Evolutionary conservation across 2,888 invertebrate species (phyloP).

Genomic region (Stenodema calcarata): DNA sequence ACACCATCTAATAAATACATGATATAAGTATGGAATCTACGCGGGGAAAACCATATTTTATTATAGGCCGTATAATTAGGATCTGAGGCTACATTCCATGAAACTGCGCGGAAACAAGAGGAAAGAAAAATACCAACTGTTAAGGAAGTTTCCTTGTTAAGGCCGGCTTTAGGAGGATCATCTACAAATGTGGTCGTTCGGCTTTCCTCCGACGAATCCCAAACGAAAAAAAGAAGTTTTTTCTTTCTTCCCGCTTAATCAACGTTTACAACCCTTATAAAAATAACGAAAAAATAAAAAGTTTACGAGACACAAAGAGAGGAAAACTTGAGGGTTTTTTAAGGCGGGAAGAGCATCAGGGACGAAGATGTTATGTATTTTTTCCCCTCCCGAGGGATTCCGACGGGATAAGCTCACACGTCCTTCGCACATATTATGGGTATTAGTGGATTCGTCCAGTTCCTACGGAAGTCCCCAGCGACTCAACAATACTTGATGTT

Average conservation of each 20-base stretch:
- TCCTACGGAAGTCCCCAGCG: neutral
- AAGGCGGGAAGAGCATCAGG: neutral
- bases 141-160: constrained; percentile 27
- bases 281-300: neutral
- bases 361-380: neutral
- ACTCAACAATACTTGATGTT: too few species aligned
- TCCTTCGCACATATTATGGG: neutral
- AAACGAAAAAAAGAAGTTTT: neutral
- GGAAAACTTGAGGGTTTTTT: neutral
- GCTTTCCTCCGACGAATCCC: neutral
- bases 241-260: constrained; percentile 7
- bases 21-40: too few species aligned
- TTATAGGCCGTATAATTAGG: neutral
- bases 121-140: neutral
- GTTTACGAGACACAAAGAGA: neutral
- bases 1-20: too few species aligned
- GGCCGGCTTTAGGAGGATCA: neutral
- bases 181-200: constrained; percentile 16
- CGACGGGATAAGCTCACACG: neutral
- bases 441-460: neutral
- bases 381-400: neutral
- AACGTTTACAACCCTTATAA: constrained; percentile 8
- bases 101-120: neutral
- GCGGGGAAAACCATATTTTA: too few species aligned
- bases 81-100: neutral